Evolutionary conservation across 1,140 invertebrate genomes (phyloP).

Genomic region (Zaprionus lachaisei): DNA sequence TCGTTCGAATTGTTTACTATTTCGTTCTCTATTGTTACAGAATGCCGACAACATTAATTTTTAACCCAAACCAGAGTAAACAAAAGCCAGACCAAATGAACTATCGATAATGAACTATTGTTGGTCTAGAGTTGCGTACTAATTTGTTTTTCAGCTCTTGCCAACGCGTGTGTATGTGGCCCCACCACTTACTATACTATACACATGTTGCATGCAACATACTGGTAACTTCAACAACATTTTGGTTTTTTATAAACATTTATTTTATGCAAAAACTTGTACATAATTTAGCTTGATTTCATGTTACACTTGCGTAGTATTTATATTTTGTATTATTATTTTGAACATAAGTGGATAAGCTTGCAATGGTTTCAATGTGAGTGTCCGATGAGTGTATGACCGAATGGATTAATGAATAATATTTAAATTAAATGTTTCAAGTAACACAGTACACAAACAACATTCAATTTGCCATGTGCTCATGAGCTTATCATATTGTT

Average conservation of each 20-base stretch:
- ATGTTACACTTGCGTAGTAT: conserved; percentile 46
- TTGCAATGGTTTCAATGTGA: conserved; percentile 29
- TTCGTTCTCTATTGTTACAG: background rate
- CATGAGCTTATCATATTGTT: conserved; percentile 44
- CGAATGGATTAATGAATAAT: conserved; percentile 44
- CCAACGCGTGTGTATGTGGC: no score
- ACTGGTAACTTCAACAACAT: background rate
- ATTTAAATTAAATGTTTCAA: conserved; percentile 39
- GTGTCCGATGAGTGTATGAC: conserved; percentile 15
- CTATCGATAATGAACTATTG: background rate
- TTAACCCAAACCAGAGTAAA: background rate
- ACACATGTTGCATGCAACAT: background rate
- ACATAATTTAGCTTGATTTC: conserved; percentile 59
- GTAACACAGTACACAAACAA: conserved; percentile 54
- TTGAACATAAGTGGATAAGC: conserved; percentile 48
- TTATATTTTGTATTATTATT: conserved; percentile 32
- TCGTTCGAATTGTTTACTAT: background rate
- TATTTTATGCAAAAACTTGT: conserved; percentile 77
- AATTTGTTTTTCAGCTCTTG: background rate
- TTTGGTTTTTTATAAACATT: conserved; percentile 78
- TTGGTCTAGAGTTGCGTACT: background rate
- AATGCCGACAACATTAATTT: background rate
- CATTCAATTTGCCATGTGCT: conserved; percentile 46
- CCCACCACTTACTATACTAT: no score
- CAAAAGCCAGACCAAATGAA: background rate